Base-by-base conservation (phyloP, 2,888 invertebrate species). In the Dynastes grantii region DNA sequence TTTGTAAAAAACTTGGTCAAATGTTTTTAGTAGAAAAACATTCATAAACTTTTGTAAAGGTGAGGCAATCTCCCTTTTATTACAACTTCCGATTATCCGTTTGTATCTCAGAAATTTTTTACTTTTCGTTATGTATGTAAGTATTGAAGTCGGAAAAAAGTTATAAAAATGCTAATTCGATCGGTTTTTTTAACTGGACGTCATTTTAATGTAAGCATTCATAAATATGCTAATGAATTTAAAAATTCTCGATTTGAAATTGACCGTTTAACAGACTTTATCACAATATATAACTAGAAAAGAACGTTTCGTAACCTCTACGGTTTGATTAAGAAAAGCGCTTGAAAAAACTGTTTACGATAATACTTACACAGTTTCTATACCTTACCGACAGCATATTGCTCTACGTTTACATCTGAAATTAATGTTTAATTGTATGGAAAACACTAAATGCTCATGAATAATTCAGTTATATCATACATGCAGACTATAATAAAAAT, bases 381-480 rank as follows among this genome's bases (percentile, higher is more conserved):
- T 55, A 22, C 55, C 55, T 16, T 55, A 55, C 55, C 55, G 22
- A 45, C 9, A 51, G 51, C 53, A 16, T 16, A 53, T 53, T 53
- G 5, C 16, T n/a, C n/a, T 53, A 61, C 27, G 29, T 27, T 29
- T 61, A 61, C 27, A 29, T 63, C 13, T 32, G 6, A 32, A 63
- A 63, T 63, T 32, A 32, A 63, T 63, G 29, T 63, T 32, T 63
- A 63, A 63, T 63, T 63, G 63, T 63, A 63, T 63, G 63, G 63
- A 63, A 63, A 63, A 63, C 63, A 27, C 27, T 63, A 63, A 29
- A 63, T 63, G 29, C 63, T 63, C 63, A 63, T 63, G 27, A 63
- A 63, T 63, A 63, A 63, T 63, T 63, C 63, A 63, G 63, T 63
- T 63, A 63, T 63, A 63, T 63, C 63, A 63, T 63, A 63, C 27